Evolutionary conservation across 1,140 invertebrate species (phyloP).

Genomic region (Drosophila funebris): DNA sequence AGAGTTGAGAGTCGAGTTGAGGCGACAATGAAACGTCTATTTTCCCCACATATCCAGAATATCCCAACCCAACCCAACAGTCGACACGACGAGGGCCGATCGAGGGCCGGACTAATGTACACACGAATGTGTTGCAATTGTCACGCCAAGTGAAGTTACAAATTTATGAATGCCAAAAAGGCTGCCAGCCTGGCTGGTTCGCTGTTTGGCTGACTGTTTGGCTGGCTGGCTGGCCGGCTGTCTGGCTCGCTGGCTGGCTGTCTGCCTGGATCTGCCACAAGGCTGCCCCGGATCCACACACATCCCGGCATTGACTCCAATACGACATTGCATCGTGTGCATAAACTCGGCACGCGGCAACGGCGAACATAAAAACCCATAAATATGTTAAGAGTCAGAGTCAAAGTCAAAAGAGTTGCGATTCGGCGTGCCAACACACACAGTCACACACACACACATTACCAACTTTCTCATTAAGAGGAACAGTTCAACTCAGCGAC

Average conservation of each 20-base stretch:
- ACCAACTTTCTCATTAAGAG: conserved; percentile 71
- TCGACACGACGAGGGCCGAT: conserved; percentile 37
- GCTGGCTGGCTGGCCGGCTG: conserved; percentile 15
- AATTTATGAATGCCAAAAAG: conserved; percentile 83
- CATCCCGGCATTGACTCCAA: conserved; percentile 1
- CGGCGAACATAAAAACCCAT: conserved; percentile 67
- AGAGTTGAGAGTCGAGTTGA: conserved; percentile 17
- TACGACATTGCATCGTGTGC: conserved; percentile 42
- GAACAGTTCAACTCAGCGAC: conserved; percentile 57
- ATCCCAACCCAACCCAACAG: conserved; percentile 12
- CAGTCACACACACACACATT: conserved; percentile 19
- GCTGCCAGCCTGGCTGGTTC: conserved; percentile 29
- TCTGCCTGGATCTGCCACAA: conserved; percentile 10
- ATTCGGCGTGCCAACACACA: conserved; percentile 32
- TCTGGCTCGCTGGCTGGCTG: conserved; percentile 17
- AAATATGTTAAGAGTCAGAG: conserved; percentile 81
- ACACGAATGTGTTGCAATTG: conserved; percentile 83
- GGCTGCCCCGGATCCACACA: conserved; percentile 8
- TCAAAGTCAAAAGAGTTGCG: conserved; percentile 69
- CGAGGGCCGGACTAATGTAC: conserved; percentile 75
- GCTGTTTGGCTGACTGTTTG: conserved; percentile 8
- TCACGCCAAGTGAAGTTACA: conserved; percentile 83
- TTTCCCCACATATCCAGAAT: conserved; percentile 63
- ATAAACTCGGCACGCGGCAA: conserved; percentile 70
- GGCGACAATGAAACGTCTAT: conserved; percentile 83